Evolutionary conservation across 2,888 invertebrate genomes (phyloP), one percentile per base, ranked within the genome.

Genomic region (Acleris holmiana): DNA sequence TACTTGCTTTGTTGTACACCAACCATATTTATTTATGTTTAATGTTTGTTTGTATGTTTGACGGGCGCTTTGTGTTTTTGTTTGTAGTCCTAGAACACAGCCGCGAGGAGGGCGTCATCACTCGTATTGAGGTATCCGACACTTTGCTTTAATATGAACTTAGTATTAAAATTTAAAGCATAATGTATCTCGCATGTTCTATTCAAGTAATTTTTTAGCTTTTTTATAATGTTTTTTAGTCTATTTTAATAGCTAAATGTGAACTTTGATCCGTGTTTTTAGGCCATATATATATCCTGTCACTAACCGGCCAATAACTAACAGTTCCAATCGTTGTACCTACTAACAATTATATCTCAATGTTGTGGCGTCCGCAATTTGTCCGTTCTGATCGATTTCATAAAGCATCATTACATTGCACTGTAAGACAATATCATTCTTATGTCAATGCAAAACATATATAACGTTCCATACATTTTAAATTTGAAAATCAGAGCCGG

Each of bases 21-120:
- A 55, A 35, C 41, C 48, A 47, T 68, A 59, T 67, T 51, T 65
- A 67, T 61, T 64, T 69, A 29, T 61, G 63, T 59, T 69, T 67
- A 70, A 81, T 79, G 76, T 86, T 73, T 76, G 84, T 88, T 80
- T 86, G 80, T 90, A 83, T 89, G 91, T 91, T 88, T 91, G 91
- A 90, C 90, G 86, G 85, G 84, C 86, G 90, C 88, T 89, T 89
- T 89, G 72, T 91, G 90, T 90, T 89, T 83, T 88, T 89, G 88
- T 92, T 91, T 85, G 91, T 93, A 93, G 93, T 93, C 86, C 85
- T 93, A 91, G 93, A 93, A 86, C 93, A 93, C 91, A 93, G 92
- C 89, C 91, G 93, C 79, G 93, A 93, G 89, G 93, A 93, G 75
- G 93, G 93, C 82, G 93, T 93, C 91, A 93, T 93, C 91, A 93